Evolutionary conservation across 2,888 invertebrate species (phyloP).

Genomic region (Diaprepes abbreviatus): DNA sequence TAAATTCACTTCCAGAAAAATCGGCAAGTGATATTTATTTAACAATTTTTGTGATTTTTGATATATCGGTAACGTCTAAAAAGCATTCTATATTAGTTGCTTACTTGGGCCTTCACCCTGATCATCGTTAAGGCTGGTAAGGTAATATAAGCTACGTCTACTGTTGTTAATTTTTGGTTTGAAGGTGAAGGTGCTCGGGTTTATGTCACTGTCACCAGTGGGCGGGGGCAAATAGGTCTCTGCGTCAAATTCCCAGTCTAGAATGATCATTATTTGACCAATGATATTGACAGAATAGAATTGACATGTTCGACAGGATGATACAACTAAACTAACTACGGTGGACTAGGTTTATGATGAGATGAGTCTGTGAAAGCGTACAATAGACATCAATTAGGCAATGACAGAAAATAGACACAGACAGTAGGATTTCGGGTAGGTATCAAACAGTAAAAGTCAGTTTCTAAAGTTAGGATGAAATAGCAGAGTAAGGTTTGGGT

Average conservation of each 20-base stretch:
- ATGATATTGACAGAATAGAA: constrained; percentile 13
- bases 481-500: no score
- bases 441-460: background rate
- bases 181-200: constrained; percentile 51
- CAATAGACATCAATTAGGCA: no score
- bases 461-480: no score
- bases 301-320: background rate
- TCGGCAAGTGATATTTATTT: no score
- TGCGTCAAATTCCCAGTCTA: constrained; percentile 67
- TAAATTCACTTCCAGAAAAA: no score
- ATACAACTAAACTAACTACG: background rate
- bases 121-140: constrained; percentile 58
- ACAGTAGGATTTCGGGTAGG: background rate
- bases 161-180: constrained; percentile 52
- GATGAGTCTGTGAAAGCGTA: no score
- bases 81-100: constrained; percentile 32
- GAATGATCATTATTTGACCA: constrained; percentile 42
- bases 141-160: constrained; percentile 59
- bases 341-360: background rate
- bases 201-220: constrained; percentile 53
- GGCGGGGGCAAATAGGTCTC: constrained; percentile 57
- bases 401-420: background rate
- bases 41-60: no score
- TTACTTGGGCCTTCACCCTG: constrained; percentile 53
- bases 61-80: constrained; percentile 14